These are phyloP conservation scores for Lithobius niger DNA, from an alignment of 1,140 invertebrate genomes.

Conservation along the genomic window DNA sequence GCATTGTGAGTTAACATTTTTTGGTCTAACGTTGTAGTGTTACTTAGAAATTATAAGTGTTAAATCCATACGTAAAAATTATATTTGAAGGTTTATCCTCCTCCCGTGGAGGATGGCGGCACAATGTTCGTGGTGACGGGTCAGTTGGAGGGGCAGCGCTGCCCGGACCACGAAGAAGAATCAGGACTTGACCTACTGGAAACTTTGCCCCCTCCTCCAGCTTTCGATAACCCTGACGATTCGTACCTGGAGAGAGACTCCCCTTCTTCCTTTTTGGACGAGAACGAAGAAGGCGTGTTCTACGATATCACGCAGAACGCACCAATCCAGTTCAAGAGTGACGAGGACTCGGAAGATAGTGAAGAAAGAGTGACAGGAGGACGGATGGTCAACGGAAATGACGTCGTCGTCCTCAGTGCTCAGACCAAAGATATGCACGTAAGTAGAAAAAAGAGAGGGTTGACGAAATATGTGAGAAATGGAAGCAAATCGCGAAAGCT, in stretches of 20 bases:
- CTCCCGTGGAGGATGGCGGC: neutral
- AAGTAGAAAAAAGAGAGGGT: too few species aligned
- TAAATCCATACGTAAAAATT: too few species aligned
- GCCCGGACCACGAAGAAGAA: neutral
- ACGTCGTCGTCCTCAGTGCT: too few species aligned
- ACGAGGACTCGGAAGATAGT: neutral
- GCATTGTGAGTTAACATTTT: too few species aligned
- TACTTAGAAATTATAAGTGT: too few species aligned
- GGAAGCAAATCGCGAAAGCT: too few species aligned
- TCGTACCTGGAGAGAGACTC: neutral
- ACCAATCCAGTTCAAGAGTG: neutral
- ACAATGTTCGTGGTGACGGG: neutral
- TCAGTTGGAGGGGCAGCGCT: neutral
- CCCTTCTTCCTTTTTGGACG: neutral
- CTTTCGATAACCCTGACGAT: neutral
- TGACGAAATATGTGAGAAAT: too few species aligned
- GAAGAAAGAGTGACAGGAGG: neutral
- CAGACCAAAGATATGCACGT: too few species aligned
- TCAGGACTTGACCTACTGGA: neutral
- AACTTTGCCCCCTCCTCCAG: neutral
- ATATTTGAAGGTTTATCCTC: constrained; percentile 1
- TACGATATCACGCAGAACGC: neutral
- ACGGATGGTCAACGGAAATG: neutral
- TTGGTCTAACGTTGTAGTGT: too few species aligned
- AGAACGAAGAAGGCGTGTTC: neutral